Percentiles rank a stretch among this genome's conserved stretches.
Evolutionary conservation across 92 coral and sea anemone genomes (phyloP).

Genomic region (Hydrozoanthus gracilis): DNA sequence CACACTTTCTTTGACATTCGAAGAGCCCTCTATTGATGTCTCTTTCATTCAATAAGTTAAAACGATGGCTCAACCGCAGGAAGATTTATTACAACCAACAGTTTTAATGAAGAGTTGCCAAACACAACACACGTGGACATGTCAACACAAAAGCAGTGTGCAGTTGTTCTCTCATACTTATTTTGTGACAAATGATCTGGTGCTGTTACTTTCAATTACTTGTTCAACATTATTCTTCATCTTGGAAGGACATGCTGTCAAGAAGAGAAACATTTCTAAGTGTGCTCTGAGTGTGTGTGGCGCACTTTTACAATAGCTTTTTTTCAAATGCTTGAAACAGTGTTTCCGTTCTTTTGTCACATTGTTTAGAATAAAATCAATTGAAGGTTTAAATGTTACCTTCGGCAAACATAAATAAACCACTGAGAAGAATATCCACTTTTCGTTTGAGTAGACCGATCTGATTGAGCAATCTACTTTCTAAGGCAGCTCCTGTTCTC

Average conservation of each 20-base stretch:
- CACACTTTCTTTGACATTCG: slow-evolving; percentile 46
- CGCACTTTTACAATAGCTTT: not conserved
- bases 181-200: not conserved
- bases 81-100: slow-evolving; percentile 40
- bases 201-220: not conserved
- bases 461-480: not conserved
- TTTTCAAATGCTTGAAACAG: slow-evolving; percentile 11
- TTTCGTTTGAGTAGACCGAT: not conserved
- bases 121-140: slow-evolving; percentile 28
- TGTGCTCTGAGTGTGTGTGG: not conserved
- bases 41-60: slow-evolving; percentile 29
- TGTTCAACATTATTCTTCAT: not conserved
- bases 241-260: slow-evolving; percentile 3
- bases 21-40: slow-evolving; percentile 41
- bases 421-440: not conserved
- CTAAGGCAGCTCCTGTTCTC: not conserved
- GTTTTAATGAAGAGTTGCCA: slow-evolving; percentile 27
- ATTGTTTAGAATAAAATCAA: slow-evolving; percentile 17
- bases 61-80: slow-evolving; percentile 33
- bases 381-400: slow-evolving; percentile 18
- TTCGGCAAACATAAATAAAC: slow-evolving; percentile 2
- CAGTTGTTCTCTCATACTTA: not conserved
- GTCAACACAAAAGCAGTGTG: slow-evolving; percentile 17
- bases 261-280: slow-evolving; percentile 9
- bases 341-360: slow-evolving; percentile 42